These are phyloP conservation scores for Lateolabrax maculatus DNA, from an alignment of 2,797 vertebrate genomes.

Conservation along the genomic window DNA sequence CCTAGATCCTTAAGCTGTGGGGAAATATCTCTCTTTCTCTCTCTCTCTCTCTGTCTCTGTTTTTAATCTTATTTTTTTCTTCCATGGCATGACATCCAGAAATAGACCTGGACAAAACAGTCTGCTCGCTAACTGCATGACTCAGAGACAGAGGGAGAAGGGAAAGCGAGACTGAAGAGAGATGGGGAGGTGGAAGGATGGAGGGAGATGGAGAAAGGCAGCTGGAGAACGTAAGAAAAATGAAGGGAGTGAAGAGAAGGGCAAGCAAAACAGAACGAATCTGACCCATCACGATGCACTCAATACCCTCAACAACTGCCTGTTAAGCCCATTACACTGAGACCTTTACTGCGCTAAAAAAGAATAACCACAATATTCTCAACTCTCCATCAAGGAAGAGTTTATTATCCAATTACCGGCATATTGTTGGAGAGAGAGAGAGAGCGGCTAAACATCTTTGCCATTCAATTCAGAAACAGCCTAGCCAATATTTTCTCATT, in stretches of 20 bases:
- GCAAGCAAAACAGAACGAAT: conserved; percentile 40
- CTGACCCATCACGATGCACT: conserved; percentile 64
- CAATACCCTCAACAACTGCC: conserved; percentile 58
- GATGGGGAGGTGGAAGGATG: conserved; percentile 10
- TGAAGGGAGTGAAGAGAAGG: conserved; percentile 36
- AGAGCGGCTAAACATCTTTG: conserved; percentile 47
- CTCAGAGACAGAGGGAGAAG: conserved; percentile 57
- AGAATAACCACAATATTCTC: conserved; percentile 55
- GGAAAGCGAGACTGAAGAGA: conserved; percentile 13
- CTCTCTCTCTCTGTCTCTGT: conserved; percentile 47
- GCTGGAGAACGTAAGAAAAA: conserved; percentile 31
- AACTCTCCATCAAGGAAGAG: conserved; percentile 60
- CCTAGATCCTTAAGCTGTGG: conserved; percentile 69
- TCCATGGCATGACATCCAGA: conserved; percentile 74
- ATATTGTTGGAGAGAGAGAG: conserved; percentile 44
- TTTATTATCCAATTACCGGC: conserved; percentile 73
- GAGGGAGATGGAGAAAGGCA: conserved; percentile 3
- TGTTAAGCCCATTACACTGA: conserved; percentile 61
- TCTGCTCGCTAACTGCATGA: conserved; percentile 74
- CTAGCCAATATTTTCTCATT: conserved; percentile 67
- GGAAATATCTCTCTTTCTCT: conserved; percentile 65
- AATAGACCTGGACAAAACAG: conserved; percentile 79
- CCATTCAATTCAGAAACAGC: conserved; percentile 57
- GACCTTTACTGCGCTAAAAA: conserved; percentile 55
- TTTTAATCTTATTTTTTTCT: conserved; percentile 77